Conservation (phyloP, 2,888 invertebrate species). For the Brassicogethes aeneus region DNA sequence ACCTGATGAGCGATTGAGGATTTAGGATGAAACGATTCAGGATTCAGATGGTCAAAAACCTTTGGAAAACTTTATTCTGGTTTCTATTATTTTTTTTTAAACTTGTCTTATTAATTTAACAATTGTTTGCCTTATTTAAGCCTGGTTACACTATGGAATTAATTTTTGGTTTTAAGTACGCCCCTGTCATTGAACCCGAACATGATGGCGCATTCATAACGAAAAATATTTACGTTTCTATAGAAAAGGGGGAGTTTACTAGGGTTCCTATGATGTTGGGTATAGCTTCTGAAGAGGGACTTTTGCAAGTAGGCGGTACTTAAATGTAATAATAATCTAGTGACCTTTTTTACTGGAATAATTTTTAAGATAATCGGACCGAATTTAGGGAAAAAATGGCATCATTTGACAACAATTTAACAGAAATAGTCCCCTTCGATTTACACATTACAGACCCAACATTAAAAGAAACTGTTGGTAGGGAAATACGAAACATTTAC, state of each 20-base stretch:
- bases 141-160: background rate
- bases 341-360: too few species aligned
- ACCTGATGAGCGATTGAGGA: too few species aligned
- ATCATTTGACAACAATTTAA: background rate
- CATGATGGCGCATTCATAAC: constrained; percentile 11
- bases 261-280: constrained; percentile 11
- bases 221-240: constrained; percentile 8
- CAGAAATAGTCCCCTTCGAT: background rate
- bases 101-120: too few species aligned
- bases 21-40: too few species aligned
- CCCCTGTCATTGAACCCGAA: constrained; percentile 10
- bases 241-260: constrained; percentile 8
- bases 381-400: background rate
- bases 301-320: constrained; percentile 8
- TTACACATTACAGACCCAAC: background rate
- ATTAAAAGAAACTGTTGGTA: background rate
- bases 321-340: too few species aligned
- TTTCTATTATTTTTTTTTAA: too few species aligned
- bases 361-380: too few species aligned
- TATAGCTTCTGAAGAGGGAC: constrained; percentile 10
- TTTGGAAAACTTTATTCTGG: too few species aligned
- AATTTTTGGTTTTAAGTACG: constrained; percentile 2
- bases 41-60: too few species aligned
- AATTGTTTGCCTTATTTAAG: too few species aligned
- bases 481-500: background rate